Conservation (phyloP, 2,113 vertebrate genomes). For the Prinia subflava region DNA sequence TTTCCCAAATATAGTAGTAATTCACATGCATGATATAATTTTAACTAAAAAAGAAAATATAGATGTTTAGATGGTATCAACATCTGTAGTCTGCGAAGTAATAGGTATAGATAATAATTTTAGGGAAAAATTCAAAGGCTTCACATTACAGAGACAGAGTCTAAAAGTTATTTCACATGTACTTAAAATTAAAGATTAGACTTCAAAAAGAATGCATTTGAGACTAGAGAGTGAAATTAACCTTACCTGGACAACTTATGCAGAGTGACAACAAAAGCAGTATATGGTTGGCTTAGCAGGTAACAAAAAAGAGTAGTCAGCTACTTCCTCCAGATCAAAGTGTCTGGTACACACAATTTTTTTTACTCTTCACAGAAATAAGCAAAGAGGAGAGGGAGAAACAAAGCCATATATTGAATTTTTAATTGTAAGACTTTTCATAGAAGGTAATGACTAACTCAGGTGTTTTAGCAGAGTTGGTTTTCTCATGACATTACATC, state of each 20-base stretch:
- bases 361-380: not conserved
- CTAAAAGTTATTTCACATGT: not conserved
- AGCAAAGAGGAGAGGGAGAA: not conserved
- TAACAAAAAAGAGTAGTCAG: not conserved
- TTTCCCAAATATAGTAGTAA: not conserved
- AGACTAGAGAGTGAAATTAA: not conserved
- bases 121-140: not conserved
- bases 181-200: not conserved
- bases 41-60: not conserved
- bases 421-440: not conserved
- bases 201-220: not conserved
- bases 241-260: not conserved
- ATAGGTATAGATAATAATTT: not conserved
- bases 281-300: not conserved
- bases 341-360: not conserved
- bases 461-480: not conserved
- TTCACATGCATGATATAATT: not conserved
- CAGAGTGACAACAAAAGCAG: not conserved
- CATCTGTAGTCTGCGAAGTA: not conserved
- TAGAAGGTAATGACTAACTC: not conserved
- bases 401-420: not conserved
- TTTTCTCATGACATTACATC: not conserved
- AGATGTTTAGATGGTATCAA: not conserved
- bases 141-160: not conserved
- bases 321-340: constrained; percentile 30